These are phyloP conservation scores for human DNA, from an alignment of 2,113 vertebrate genomes.

Conservation along the genomic window GRCh38 chr4:94117001-94117500, in stretches of 20 bases:
- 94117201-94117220: conserved; percentile 25
- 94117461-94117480: conserved; percentile 14
- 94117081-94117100: neutral
- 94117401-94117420: neutral
- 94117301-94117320: conserved; percentile 1
- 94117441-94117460: neutral
- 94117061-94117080: conserved; percentile 21
- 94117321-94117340: conserved; percentile 1
- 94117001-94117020: conserved; percentile 4
- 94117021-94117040: neutral
- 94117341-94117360: neutral
- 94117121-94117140: neutral
- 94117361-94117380: neutral
- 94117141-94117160: neutral
- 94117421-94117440: neutral
- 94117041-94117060: neutral
- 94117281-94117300: conserved; percentile 30
- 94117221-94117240: neutral
- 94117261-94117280: neutral
- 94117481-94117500: conserved; percentile 39
- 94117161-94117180: neutral
- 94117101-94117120: neutral
- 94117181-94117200: neutral
- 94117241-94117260: neutral
- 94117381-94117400: neutral